phyloP scores from a whole-genome alignment of 2,888 invertebrate species.

The Panzeria rudis region DNA sequence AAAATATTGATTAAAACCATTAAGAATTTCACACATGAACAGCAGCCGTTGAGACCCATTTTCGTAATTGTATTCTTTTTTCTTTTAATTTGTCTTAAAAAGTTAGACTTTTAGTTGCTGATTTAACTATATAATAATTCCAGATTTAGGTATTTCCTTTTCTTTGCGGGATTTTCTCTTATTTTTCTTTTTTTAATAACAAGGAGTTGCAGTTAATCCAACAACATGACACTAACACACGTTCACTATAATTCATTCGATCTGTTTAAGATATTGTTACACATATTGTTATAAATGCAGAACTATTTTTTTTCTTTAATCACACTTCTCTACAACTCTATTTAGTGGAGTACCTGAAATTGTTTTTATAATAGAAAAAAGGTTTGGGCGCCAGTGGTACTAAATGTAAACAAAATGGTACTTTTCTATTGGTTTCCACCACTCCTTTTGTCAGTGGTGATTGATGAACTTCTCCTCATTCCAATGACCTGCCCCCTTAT shows the following conservation, averaged over 20 bases:
- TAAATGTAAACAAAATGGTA: background rate
- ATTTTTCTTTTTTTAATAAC: slow-evolving; percentile 8
- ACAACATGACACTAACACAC: slow-evolving; percentile 18
- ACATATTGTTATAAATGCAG: slow-evolving; percentile 22
- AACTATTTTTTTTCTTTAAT: slow-evolving; percentile 19
- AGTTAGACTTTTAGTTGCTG: slow-evolving; percentile 14
- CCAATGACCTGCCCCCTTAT: no score
- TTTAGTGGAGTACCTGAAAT: slow-evolving; percentile 10
- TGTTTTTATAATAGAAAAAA: slow-evolving; percentile 1
- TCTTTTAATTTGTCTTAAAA: background rate
- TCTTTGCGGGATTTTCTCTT: slow-evolving; percentile 14
- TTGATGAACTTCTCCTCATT: no score
- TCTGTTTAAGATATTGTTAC: background rate
- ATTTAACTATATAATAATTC: slow-evolving; percentile 28
- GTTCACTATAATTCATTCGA: slow-evolving; percentile 6
- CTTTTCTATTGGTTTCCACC: background rate
- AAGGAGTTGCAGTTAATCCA: slow-evolving; percentile 3
- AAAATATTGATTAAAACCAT: slow-evolving; percentile 83
- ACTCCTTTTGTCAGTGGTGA: no score
- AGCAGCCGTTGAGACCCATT: slow-evolving; percentile 83
- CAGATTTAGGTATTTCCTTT: slow-evolving; percentile 37
- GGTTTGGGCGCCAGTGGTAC: background rate
- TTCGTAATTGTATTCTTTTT: slow-evolving; percentile 66
- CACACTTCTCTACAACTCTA: slow-evolving; percentile 20
- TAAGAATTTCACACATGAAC: slow-evolving; percentile 83